Percentiles rank a stretch among this genome's conserved stretches.
phyloP scores from a whole-genome alignment of 2,797 vertebrate genomes.

The Schizopygopsis malacanthus region DNA sequence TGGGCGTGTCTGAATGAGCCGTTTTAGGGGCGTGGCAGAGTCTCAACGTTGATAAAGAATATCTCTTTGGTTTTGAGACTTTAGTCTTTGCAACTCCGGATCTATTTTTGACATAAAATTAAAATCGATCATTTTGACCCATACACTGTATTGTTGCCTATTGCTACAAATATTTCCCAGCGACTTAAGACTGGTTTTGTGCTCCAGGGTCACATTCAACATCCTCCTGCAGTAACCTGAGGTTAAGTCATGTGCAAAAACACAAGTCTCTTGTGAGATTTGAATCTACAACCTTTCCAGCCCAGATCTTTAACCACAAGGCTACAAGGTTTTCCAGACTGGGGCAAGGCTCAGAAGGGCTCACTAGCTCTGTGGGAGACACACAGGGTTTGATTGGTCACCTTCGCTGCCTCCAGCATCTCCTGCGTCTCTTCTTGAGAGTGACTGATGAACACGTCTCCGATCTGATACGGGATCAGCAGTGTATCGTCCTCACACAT shows the following conservation, averaged over 20 bases:
- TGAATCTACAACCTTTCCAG: background rate
- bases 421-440: slow-evolving; percentile 94
- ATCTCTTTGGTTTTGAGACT: too few species aligned
- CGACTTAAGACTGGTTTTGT: too few species aligned
- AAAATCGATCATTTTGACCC: too few species aligned
- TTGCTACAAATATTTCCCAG: too few species aligned
- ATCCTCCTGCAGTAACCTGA: background rate
- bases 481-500: slow-evolving; percentile 89
- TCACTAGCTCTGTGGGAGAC: background rate
- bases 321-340: background rate
- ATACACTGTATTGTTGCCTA: too few species aligned
- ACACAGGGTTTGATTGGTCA: slow-evolving; percentile 57
- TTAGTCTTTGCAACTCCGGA: too few species aligned
- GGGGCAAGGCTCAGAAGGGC: background rate
- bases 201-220: too few species aligned
- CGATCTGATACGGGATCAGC: slow-evolving; percentile 93
- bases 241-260: background rate
- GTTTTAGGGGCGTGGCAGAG: too few species aligned
- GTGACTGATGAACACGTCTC: slow-evolving; percentile 95
- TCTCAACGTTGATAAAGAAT: too few species aligned
- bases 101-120: too few species aligned
- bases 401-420: slow-evolving; percentile 96
- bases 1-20: too few species aligned
- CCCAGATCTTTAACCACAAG: background rate
- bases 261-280: background rate